phyloP scores from a whole-genome alignment of 2,113 vertebrate genomes.

The Saguinus midas region DNA sequence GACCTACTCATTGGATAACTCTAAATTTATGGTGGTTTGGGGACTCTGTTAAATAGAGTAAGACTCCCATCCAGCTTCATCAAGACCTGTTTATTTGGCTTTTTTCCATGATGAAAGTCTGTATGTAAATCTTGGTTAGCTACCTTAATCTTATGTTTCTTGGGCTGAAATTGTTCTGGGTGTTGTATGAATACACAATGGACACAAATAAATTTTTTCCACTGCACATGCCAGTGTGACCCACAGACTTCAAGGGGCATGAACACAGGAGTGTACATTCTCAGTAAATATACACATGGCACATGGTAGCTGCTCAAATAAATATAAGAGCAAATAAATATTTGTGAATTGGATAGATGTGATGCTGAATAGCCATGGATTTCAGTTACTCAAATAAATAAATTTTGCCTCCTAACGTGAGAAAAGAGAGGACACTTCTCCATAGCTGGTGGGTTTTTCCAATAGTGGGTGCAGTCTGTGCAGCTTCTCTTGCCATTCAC shows the following conservation, averaged over 20 bases:
- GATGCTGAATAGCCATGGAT: neutral
- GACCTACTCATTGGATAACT: neutral
- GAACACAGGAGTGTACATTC: fast-evolving
- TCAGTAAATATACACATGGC: fast-evolving
- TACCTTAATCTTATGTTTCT: neutral
- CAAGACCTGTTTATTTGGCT: fast-evolving
- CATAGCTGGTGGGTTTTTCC: neutral
- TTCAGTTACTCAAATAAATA: neutral
- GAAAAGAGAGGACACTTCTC: neutral
- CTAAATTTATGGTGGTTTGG: too few relatives aligned
- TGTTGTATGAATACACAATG: neutral
- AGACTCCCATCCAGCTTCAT: neutral
- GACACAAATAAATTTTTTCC: neutral
- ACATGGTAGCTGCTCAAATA: neutral
- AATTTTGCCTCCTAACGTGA: neutral
- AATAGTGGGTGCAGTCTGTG: fast-evolving
- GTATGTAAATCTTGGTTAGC: neutral
- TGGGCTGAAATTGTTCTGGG: neutral
- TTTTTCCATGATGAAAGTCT: neutral
- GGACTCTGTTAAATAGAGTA: neutral
- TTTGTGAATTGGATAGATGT: too few relatives aligned
- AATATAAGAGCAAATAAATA: too few relatives aligned
- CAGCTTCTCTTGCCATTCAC: fast-evolving
- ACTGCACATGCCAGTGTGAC: fast-evolving
- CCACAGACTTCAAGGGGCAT: too few relatives aligned